Evolutionary conservation across 2,797 vertebrate genomes (phyloP).

Genomic region (Syncerus caffer): DNA sequence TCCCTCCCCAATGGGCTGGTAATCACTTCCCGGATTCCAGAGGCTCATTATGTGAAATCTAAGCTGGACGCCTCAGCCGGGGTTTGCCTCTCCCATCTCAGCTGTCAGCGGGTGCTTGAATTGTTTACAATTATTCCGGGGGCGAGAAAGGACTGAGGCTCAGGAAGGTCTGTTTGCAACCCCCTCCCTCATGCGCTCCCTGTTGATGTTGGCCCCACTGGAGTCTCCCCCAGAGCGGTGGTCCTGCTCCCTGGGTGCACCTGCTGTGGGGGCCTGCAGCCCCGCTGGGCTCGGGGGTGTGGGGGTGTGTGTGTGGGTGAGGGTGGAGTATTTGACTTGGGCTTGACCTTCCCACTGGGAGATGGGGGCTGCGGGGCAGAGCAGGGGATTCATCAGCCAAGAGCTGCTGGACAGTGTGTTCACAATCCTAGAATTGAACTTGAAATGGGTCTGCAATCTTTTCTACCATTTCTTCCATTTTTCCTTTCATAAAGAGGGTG

Average conservation of each 20-base stretch:
- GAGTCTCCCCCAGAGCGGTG: background rate
- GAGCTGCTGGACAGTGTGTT: background rate
- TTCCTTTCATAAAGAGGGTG: background rate
- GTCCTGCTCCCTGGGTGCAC: background rate
- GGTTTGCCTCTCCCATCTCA: background rate
- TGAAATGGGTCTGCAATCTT: background rate
- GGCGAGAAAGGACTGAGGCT: background rate
- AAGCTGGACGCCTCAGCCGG: background rate
- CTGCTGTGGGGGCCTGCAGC: background rate
- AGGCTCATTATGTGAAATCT: slow-evolving; percentile 21
- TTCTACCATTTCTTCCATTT: background rate
- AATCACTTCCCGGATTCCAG: slow-evolving; percentile 4
- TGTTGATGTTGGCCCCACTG: background rate
- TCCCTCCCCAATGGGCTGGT: background rate
- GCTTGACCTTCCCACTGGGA: background rate
- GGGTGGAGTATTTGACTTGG: background rate
- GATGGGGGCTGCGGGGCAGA: background rate
- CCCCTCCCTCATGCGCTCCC: background rate
- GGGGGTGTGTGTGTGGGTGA: rapidly evolving
- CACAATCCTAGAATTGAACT: background rate
- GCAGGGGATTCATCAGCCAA: background rate
- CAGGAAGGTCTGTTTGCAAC: background rate
- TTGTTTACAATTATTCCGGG: background rate
- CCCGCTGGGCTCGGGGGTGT: rapidly evolving
- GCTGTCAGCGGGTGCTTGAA: background rate